Evolutionary conservation across 1,140 invertebrate species (phyloP).

Genomic region (Formica selysi): DNA sequence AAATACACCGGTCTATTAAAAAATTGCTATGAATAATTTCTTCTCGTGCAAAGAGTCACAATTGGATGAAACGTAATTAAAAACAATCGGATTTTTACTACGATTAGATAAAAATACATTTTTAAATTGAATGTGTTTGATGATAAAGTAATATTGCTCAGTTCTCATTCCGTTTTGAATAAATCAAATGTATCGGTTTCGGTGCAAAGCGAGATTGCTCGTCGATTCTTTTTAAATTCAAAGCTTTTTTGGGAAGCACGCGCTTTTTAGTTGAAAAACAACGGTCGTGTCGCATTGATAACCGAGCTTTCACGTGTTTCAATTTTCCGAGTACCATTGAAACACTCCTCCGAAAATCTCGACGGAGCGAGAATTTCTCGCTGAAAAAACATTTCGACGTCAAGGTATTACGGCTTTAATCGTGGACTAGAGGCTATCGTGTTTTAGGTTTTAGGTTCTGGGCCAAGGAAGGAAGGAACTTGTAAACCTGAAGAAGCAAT

Average conservation of each 20-base stretch:
- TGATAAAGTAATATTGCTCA: background rate
- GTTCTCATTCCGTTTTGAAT: background rate
- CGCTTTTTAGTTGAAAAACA: conserved; percentile 28
- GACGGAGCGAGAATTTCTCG: conserved; percentile 44
- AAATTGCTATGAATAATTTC: background rate
- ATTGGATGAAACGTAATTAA: background rate
- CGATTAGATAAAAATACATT: background rate
- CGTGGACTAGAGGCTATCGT: conserved; percentile 67
- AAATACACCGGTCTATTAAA: background rate
- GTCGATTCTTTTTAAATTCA: background rate
- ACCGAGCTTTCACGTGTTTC: conserved; percentile 47
- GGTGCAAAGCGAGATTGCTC: background rate
- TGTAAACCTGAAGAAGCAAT: conserved; percentile 82
- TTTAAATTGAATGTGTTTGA: background rate
- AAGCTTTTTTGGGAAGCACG: conserved; percentile 13
- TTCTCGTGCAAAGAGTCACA: background rate
- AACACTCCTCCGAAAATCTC: conserved; percentile 50
- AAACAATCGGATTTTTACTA: background rate
- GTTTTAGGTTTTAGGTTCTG: conserved; percentile 67
- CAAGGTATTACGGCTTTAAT: conserved; percentile 73
- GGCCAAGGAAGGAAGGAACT: conserved; percentile 74
- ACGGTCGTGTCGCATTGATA: conserved; percentile 21
- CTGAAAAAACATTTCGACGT: conserved; percentile 36
- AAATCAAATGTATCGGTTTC: conserved; percentile 3
- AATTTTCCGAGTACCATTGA: conserved; percentile 51